Base-by-base conservation (phyloP, 1,140 invertebrate genomes). In the Aphaenogaster floridana region DNA sequence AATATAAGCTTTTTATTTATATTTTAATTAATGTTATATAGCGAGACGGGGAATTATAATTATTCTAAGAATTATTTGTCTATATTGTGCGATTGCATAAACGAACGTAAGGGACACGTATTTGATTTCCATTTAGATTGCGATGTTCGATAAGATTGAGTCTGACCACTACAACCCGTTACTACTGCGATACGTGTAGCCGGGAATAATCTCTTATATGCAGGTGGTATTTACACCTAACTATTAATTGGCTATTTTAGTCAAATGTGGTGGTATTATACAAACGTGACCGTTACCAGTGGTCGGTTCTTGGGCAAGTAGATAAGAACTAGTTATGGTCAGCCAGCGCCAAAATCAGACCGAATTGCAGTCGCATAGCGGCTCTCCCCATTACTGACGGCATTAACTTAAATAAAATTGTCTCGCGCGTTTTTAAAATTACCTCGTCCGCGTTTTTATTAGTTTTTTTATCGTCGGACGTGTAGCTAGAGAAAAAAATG, bases 321-420 rank as follows among this genome's bases (percentile, higher is more conserved):
- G 80, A 84, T 84, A 84, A 84, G 80, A 13, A 28, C 80, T 61
- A 61, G 80, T 83, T 83, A 83, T 61, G 80, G 80, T 50, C 69
- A 59, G 45, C 42, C 63, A n/a, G 48, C 48, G 15, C 48, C 42
- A 50, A 57, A 81, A 57, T 74, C 69, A 39, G 42, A 63, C 54
- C 69, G 57, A 84, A 61, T 76, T 84, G 42, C 68, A 61, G 52
- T 59, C 52, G 45, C 59, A 54, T 34, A 11, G 9, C n/a, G 69
- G 13, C 9, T 45, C 66, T 57, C 28, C 54, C 59, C 34, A 45
- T 71, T 81, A 79, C 48, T 13, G 66, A 45, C 39, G 64, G 39
- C 15, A 57, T 59, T 71, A 74, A 61, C 54, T 74, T n/a, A 15
- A 42, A 74, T 50, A 61, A 84, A 74, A 84, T 63, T 80, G 74